Base-by-base conservation (phyloP, 2,888 invertebrate genomes). In the Euplexia lucipara region DNA sequence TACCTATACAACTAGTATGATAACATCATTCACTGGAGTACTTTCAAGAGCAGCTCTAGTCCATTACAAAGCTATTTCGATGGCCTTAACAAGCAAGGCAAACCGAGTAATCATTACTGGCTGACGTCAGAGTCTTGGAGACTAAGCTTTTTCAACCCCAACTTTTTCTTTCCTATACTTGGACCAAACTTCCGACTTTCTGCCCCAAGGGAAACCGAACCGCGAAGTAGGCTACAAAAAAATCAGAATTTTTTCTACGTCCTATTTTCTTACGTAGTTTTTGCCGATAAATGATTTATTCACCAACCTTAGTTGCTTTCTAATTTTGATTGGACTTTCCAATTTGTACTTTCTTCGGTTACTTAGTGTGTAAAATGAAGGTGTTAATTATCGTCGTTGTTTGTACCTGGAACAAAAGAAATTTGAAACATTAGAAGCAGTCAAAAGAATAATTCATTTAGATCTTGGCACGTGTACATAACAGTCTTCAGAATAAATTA, bases 351-450 rank as follows among this genome's bases (percentile, higher is more conserved):
- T 47, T 58, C 49, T 59, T 63, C 45, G 42, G n/a, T 70, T 42
- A 69, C 32, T 14, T 41, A 35, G 26, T 41, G 34, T 59, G 47
- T 51, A 4, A 9, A 58, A 41, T 56, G 0, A 12, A 48, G 32
- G 56, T 57, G 37, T 41, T 22, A 20, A 56, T 42, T 54, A 20
- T 48, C 35, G 41, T 20, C 41, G 41, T 26, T 26, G 14, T 30
- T 48, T 34, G 48, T 77, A 78, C 77, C 77, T 78, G 77, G 3
- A 78, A 78, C 64, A 64, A 78, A 51, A 34, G 41, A 47, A 60
- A 48, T 32, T 57, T 16, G 12, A 26, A 18, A 9, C n/a, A 44
- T 76, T 70, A 76, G 64, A 49, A 22, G 18, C 37, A 62, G 45
- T 39, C 4, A 48, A 20, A 0, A 39, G 41, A 45, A 48, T 39